Evolutionary conservation across 2,113 vertebrate genomes (phyloP).

Genomic region (Crypturellus undulatus): DNA sequence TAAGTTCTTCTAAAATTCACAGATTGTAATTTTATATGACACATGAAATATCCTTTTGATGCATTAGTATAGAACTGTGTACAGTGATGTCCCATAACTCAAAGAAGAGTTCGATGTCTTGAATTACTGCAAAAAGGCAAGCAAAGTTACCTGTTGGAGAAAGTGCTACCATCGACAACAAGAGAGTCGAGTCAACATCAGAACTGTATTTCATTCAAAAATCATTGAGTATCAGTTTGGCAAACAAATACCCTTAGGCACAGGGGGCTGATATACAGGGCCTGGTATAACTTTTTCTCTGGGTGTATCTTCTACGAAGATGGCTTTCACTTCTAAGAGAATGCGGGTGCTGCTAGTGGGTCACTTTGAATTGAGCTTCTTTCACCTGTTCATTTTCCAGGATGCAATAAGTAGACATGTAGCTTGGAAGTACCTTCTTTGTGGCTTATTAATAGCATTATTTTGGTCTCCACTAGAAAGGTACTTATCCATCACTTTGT

Average conservation of each 20-base stretch:
- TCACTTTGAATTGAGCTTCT: not conserved
- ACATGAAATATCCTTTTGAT: not conserved
- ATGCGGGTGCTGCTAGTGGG: not conserved
- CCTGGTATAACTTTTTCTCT: not conserved
- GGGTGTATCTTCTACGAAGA: not conserved
- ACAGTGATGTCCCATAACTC: not conserved
- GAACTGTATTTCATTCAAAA: not conserved
- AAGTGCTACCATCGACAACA: not conserved
- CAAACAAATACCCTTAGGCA: not conserved
- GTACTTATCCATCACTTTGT: not conserved
- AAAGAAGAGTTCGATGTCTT: not conserved
- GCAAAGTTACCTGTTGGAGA: not conserved
- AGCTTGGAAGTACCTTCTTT: not conserved
- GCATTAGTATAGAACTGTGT: not conserved
- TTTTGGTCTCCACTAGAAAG: not conserved
- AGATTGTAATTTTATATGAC: not conserved
- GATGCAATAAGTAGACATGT: not conserved
- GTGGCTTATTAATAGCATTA: not conserved
- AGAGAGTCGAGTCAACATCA: not conserved
- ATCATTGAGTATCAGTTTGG: not conserved
- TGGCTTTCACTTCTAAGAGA: not conserved
- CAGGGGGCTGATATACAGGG: too few species aligned
- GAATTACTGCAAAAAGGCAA: not conserved
- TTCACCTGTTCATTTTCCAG: not conserved
- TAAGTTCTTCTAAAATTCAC: not conserved